phyloP scores from a whole-genome alignment of 2,797 vertebrate genomes.

The Craterocephalus amniculus region DNA sequence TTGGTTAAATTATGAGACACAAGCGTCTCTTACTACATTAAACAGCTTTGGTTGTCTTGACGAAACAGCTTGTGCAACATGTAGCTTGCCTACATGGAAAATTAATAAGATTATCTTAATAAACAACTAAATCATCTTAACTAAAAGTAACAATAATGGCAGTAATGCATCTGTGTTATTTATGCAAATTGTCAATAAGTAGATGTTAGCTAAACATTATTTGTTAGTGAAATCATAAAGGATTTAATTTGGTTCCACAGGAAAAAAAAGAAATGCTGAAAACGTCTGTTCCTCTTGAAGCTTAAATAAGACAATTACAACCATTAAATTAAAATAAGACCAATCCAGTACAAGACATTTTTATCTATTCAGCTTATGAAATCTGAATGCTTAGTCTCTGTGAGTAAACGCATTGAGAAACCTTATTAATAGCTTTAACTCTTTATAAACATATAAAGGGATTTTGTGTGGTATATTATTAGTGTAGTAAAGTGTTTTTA shows the following conservation, averaged over 20 bases:
- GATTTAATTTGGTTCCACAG: background rate
- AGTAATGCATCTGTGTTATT: background rate
- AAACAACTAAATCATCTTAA: background rate
- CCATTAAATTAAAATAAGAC: background rate
- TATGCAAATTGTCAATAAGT: background rate
- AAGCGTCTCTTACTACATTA: background rate
- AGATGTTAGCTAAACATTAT: background rate
- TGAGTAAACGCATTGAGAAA: background rate
- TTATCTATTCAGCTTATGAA: no score
- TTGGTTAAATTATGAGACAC: conserved; percentile 1
- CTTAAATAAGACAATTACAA: background rate
- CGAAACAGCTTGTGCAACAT: background rate
- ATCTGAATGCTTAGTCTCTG: background rate
- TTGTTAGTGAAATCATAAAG: background rate
- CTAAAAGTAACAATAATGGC: background rate
- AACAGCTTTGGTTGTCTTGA: background rate
- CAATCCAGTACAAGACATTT: no score
- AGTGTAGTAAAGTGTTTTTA: background rate
- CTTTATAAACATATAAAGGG: background rate
- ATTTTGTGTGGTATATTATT: background rate
- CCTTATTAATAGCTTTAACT: background rate
- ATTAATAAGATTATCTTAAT: background rate
- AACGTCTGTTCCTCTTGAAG: background rate
- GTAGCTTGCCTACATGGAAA: background rate
- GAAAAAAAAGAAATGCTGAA: background rate